Evolutionary conservation across 2,113 vertebrate species (phyloP).

Genomic region (Nyctereutes procyonoides): DNA sequence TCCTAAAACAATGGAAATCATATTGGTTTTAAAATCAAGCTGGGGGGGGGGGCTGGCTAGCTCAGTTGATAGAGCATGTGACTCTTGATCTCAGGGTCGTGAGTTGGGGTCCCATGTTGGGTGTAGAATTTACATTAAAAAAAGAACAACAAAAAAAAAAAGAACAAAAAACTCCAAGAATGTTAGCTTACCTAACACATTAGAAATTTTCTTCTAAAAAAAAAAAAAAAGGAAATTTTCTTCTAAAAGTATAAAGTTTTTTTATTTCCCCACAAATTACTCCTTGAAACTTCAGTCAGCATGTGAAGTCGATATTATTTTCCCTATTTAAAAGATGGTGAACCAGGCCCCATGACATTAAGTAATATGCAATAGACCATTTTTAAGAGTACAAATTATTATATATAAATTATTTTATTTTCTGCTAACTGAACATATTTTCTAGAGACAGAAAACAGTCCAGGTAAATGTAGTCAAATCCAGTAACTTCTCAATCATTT

Average conservation of each 20-base stretch:
- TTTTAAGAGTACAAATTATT: neutral
- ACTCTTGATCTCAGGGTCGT: neutral
- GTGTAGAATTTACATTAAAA: neutral
- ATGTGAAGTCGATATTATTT: neutral
- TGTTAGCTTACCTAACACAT: neutral
- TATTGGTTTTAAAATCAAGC: neutral
- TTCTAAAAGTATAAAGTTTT: neutral
- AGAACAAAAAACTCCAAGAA: neutral
- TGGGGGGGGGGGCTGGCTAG: neutral
- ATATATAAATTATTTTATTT: constrained; percentile 11
- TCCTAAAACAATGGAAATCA: constrained; percentile 27
- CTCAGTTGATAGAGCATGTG: neutral
- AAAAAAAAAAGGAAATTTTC: neutral
- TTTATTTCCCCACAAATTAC: neutral
- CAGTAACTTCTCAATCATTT: constrained; percentile 30
- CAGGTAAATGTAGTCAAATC: neutral
- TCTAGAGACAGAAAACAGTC: constrained; percentile 31
- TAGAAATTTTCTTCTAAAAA: constrained; percentile 22
- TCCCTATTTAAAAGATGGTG: neutral
- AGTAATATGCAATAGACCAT: neutral
- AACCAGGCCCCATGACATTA: neutral
- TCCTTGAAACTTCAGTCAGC: neutral
- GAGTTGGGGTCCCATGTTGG: neutral
- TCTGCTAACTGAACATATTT: neutral
- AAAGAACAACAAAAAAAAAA: neutral